Evolutionary conservation across 2,797 vertebrate species (phyloP), one percentile per base, ranked within the genome.

Genomic region (Brachyrhaphis roseni): DNA sequence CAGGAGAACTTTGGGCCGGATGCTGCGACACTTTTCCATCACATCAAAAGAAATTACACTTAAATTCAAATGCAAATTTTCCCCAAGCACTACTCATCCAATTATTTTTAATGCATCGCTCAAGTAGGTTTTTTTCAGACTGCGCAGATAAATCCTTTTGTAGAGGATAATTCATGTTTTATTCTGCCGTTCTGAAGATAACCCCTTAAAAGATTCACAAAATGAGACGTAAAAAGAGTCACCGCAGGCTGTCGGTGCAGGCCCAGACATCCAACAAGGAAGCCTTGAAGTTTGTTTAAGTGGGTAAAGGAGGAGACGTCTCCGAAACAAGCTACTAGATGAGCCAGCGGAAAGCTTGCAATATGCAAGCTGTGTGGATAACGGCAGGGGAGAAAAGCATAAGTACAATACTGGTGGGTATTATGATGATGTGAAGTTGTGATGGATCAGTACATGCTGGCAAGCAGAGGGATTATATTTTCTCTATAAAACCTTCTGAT

Each of bases 191-290:
- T 88, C 72, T 84, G 76, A 79, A 84, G 82, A 88, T 77, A 77
- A 72, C 83, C 81, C 75, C 75, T 87, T 93, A 53, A 91, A 93
- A 89, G 75, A 92, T 91, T 93, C 55, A 91, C 86, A 87, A 77
- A 85, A 66, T 77, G 36, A 73, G 75, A 88, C 79, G 79, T 85
- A 83, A 85, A 84, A 80, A 46, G 77, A 90, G 83, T 68, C 75
- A 78, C 77, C 49, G 28, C 82, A 74, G 85, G 79, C 78, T 88
- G 78, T 81, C 77, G 79, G 82, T 73, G 64, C 74, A 78, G 84
- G 47, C 64, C 74, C 39, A 72, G 55, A 88, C 79, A 59, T 85
- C 77, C 80, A 83, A 89, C 87, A 82, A 82, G 80, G 87, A 79
- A 80, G 81, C 82, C 83, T 53, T 85, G 86, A 82, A 90, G 83